Evolutionary conservation across 1,140 invertebrate species (phyloP).

Genomic region (Atopsyche davidsoni): DNA sequence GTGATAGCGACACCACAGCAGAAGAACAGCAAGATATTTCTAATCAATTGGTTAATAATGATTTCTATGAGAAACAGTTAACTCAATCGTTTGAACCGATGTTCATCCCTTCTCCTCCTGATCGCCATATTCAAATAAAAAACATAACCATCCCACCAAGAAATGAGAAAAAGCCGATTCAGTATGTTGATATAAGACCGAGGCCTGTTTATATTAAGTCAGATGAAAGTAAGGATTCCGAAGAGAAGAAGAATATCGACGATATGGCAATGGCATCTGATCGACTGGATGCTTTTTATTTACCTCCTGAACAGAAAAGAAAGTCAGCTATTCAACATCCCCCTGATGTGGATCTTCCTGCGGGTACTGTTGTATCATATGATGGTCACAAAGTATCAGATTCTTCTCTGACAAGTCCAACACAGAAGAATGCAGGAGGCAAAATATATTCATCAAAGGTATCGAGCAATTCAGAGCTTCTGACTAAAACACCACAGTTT

Average conservation of each 20-base stretch:
- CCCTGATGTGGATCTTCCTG: constrained; percentile 40
- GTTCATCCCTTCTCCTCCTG: constrained; percentile 64
- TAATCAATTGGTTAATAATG: constrained; percentile 26
- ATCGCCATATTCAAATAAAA: constrained; percentile 42
- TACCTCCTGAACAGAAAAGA: constrained; percentile 52
- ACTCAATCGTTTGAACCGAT: constrained; percentile 64
- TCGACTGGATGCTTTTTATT: constrained; percentile 60
- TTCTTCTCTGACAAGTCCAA: constrained; percentile 52
- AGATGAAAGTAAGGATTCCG: constrained; percentile 35
- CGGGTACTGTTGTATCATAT: constrained; percentile 58
- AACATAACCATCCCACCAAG: constrained; percentile 44
- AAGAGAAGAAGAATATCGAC: constrained; percentile 38
- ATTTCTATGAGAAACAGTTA: constrained; percentile 39
- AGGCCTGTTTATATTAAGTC: constrained; percentile 44
- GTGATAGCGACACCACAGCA: constrained; percentile 46
- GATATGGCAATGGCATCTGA: constrained; percentile 64
- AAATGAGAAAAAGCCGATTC: constrained; percentile 32
- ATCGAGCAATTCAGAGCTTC: constrained; percentile 51
- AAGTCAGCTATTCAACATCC: constrained; percentile 34
- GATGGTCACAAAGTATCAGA: constrained; percentile 66
- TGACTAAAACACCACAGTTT: constrained; percentile 62
- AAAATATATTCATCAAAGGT: constrained; percentile 49
- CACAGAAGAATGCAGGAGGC: constrained; percentile 42
- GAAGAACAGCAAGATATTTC: constrained; percentile 47
- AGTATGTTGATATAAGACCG: constrained; percentile 43